Evolutionary conservation across 1,140 invertebrate species (phyloP).

Genomic region (Helicoverpa armigera): DNA sequence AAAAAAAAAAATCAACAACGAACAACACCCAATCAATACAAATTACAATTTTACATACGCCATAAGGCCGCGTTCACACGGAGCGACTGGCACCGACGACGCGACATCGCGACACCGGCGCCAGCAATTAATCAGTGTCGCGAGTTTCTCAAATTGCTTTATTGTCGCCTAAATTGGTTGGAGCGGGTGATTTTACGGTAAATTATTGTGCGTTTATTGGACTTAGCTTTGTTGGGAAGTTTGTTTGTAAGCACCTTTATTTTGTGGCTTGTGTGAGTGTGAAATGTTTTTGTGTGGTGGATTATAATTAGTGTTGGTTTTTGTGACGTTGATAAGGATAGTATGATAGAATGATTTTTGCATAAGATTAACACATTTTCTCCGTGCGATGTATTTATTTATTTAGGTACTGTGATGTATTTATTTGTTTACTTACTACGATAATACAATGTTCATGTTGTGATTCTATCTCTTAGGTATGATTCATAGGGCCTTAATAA

Average conservation of each 20-base stretch:
- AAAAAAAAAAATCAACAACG: not conserved
- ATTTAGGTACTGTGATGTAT: too few species aligned
- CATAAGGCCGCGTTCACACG: constrained; percentile 71
- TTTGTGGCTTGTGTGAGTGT: not conserved
- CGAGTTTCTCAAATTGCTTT: constrained; percentile 67
- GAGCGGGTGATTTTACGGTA: constrained; percentile 58
- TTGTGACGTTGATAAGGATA: not conserved
- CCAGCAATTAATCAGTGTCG: constrained; percentile 69
- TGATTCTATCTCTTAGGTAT: too few species aligned
- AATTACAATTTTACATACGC: constrained; percentile 45
- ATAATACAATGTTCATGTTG: too few species aligned
- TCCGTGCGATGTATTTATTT: too few species aligned
- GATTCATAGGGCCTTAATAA: too few species aligned
- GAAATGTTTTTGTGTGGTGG: constrained; percentile 4
- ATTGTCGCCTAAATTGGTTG: constrained; percentile 69
- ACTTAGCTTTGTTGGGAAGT: constrained; percentile 37
- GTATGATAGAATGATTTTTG: too few species aligned
- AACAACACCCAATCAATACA: constrained; percentile 33
- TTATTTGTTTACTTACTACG: too few species aligned
- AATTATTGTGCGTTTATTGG: constrained; percentile 41
- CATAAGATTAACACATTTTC: too few species aligned
- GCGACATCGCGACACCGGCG: constrained; percentile 69
- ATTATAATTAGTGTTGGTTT: not conserved
- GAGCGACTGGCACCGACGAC: constrained; percentile 56
- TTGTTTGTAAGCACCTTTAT: constrained; percentile 35